A percentile compares a stretch with the other conserved stretches of the same genome.
phyloP scores from a whole-genome alignment of 1,140 invertebrate genomes.

The Solenopsis fugax region DNA sequence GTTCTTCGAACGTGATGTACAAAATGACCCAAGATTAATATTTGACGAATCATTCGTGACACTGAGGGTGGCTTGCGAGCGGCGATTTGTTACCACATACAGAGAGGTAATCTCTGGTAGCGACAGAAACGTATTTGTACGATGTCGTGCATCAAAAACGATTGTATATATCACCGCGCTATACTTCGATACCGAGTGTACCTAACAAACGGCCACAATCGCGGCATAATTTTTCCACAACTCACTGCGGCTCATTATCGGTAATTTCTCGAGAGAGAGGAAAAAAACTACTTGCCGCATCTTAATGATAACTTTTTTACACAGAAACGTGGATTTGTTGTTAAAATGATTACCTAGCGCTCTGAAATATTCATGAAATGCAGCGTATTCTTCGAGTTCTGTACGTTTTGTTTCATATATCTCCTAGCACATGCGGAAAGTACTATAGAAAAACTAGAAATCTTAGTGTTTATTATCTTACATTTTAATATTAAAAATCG shows the following conservation, averaged over 20 bases:
- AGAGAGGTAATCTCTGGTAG: slow-evolving; percentile 1
- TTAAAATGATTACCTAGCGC: neutral
- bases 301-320: slow-evolving; percentile 4
- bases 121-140: slow-evolving; percentile 13
- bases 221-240: slow-evolving; percentile 27
- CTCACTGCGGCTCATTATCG: slow-evolving; percentile 13
- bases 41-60: neutral
- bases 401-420: neutral
- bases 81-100: neutral
- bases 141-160: slow-evolving; percentile 4
- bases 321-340: slow-evolving; percentile 26
- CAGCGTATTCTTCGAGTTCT: neutral
- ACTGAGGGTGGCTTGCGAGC: neutral
- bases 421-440: neutral
- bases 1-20: neutral
- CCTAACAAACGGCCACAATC: slow-evolving; percentile 6
- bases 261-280: slow-evolving; percentile 10
- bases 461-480: neutral
- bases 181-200: neutral
- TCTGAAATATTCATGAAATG: slow-evolving; percentile 28
- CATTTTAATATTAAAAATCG: slow-evolving; percentile 1
- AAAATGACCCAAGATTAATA: slow-evolving; percentile 2
- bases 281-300: slow-evolving; percentile 29
- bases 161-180: neutral
- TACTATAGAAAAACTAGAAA: neutral